Percentiles rank a stretch among this genome's conserved stretches.
Conservation (phyloP, 2,797 vertebrate genomes). For the Antennarius maculatus region DNA sequence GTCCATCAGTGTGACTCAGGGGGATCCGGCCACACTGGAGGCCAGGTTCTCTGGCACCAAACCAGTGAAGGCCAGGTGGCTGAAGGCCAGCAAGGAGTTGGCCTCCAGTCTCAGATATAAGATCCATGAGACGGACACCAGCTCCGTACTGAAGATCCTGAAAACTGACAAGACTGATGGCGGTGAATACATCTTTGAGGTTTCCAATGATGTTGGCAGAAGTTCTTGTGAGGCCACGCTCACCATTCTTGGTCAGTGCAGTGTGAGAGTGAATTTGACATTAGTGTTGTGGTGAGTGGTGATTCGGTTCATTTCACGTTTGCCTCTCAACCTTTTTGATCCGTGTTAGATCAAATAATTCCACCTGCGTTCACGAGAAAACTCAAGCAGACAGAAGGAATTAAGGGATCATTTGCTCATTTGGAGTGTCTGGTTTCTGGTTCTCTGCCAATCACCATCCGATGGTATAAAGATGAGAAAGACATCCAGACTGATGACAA, state of each 20-base stretch:
- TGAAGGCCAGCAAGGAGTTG: conserved; percentile 89
- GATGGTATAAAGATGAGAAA: conserved; percentile 94
- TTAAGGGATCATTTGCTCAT: conserved; percentile 94
- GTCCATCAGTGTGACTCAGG: conserved; percentile 95
- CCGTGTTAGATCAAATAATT: conserved; percentile 92
- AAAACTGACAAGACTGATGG: conserved; percentile 89
- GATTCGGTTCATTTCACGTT: not conserved
- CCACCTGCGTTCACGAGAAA: conserved; percentile 97
- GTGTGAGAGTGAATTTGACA: not conserved
- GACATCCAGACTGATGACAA: conserved; percentile 90
- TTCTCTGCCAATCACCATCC: conserved; percentile 92
- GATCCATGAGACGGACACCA: conserved; percentile 89
- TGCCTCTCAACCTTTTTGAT: conserved; percentile 32
- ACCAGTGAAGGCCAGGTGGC: conserved; percentile 90
- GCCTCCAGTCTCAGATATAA: conserved; percentile 88
- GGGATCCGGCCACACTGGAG: conserved; percentile 94
- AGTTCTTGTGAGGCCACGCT: conserved; percentile 90
- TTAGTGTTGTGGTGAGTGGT: not conserved
- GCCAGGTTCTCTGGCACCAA: conserved; percentile 95
- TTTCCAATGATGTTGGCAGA: conserved; percentile 93
- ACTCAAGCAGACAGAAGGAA: conserved; percentile 92
- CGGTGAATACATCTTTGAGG: conserved; percentile 91
- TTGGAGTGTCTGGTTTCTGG: conserved; percentile 96
- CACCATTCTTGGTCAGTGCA: conserved; percentile 90
- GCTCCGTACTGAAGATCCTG: conserved; percentile 91